Evolutionary conservation across 2,113 vertebrate species (phyloP), one percentile per base, ranked within the genome.

Genomic region (Albula glossodonta): DNA sequence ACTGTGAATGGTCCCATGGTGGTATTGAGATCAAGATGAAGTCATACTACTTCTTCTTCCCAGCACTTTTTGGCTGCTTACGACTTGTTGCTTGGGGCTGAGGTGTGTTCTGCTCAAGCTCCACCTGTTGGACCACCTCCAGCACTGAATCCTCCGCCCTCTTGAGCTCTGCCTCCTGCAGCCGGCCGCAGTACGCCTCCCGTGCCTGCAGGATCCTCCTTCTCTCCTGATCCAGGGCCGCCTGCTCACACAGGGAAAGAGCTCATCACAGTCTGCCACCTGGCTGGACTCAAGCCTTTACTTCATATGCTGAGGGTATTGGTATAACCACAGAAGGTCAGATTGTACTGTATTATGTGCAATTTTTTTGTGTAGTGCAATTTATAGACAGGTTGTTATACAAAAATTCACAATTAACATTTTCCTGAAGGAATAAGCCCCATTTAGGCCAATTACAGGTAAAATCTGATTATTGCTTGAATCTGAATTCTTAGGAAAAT

Each of bases 31-130:
- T 41, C 22, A n/a, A 56, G 19, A 41, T 13, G 52, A 80, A 78
- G 41, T 88, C 57, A 0, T 51, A 50, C 94, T 93, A 96, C 85
- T 96, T 96, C 89, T 94, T 97, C 90, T 95, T 92, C 82, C 81
- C 91, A 84, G 83, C 77, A 82, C 86, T 90, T 91, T 96, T 96
- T 83, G 89, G 83, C 1, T 49, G 81, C 63, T 93, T 96, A 56
- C 51, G 84, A 80, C 91, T 92, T 63, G 86, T 74, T 0, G 89
- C 84, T 10, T 90, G 83, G 66, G 85, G 0, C 2, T 49, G 87
- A 10, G 50, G 1, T 4, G 25, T 82, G 89, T 90, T 94, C 90
- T 93, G 96, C 63, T 94, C 95, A 48, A 74, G 13, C 78, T 95
- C 93, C 3, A 85, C 85, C 80, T 89, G 85, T 81, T 84, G 51